Percentiles rank a stretch among this genome's conserved stretches.
These are phyloP conservation scores for Nothoprocta perdicaria DNA, from an alignment of 2,113 vertebrate species.

Conservation along the genomic window DNA sequence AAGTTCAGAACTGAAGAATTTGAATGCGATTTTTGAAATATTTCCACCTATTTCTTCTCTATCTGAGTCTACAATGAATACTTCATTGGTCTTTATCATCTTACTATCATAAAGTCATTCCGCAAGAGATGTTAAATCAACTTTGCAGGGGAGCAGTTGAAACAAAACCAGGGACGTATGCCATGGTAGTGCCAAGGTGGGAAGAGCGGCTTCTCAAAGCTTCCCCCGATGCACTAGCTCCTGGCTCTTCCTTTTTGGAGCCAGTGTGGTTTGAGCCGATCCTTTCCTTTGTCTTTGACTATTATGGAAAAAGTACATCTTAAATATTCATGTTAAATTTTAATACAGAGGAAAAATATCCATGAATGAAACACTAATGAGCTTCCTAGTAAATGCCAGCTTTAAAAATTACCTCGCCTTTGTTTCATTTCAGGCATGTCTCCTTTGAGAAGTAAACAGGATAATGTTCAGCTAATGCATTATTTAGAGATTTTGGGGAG, in stretches of 20 bases:
- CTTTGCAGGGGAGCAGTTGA: conserved; percentile 15
- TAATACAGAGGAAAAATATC: background rate
- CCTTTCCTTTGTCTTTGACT: background rate
- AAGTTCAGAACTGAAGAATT: background rate
- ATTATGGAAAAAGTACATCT: background rate
- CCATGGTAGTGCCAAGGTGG: background rate
- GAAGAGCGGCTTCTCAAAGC: background rate
- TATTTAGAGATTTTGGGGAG: conserved; percentile 65
- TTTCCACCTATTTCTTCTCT: background rate
- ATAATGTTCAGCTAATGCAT: conserved; percentile 53
- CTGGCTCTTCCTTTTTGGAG: background rate
- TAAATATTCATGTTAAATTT: background rate
- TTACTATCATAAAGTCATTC: background rate
- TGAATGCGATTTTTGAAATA: background rate
- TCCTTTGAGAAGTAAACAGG: conserved; percentile 25
- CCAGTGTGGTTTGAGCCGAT: background rate
- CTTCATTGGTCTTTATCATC: conserved; percentile 8
- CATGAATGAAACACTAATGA: background rate
- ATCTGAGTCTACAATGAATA: conserved; percentile 24
- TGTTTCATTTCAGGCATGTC: conserved; percentile 35
- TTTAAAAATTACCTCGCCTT: conserved; percentile 11
- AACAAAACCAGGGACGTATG: background rate
- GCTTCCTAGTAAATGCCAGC: background rate
- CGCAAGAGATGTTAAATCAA: background rate
- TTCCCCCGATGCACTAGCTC: background rate